Base-by-base conservation (phyloP, 2,113 vertebrate species). In the Astur gentilis region DNA sequence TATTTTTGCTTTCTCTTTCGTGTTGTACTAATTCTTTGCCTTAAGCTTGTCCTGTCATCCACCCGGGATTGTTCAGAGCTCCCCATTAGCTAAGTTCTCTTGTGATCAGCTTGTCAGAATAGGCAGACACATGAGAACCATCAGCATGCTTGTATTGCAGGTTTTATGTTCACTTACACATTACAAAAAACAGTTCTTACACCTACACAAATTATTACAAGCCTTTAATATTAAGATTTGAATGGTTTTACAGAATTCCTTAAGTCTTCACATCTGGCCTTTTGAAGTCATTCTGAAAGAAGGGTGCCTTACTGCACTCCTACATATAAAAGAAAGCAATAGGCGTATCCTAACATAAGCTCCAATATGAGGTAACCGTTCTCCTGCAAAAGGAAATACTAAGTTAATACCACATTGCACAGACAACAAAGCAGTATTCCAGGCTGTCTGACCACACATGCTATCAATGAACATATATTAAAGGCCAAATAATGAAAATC, bases 401-500 rank as follows among this genome's bases (percentile, higher is more conserved):
- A 61, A 78, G 77, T 65, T n/a, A 86, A 83, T 10, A 83, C 19
- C 60, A 60, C 36, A 13, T 2, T 3, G 45, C 7, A 50, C 47
- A 82, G 50, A 50, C 40, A 76, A 10, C 13, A 65, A 22, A 52
- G 78, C 69, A 83, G 50, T 16, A 70, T 77, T 86, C 31, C 65
- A 25, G 8, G 52, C 78, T 82, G 54, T 71, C 90, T 94, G 93
- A 80, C 77, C 77, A 95, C 66, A 95, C 55, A 16, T 47, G 18
- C 3, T 7, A 57, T 27, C 85, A 83, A 31, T 76, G 77, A 96
- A 83, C 31, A 27, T 44, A 20, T 27, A 81, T 78, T 10, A 80
- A 80, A 57, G 47, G n/a, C 32, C 91, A 91, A 95, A 89, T 65
- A 87, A 91, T 36, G 72, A 70, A 79, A 57, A 44, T 52, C 89